Evolutionary conservation across 2,113 vertebrate genomes (phyloP).

Genomic region (Syngnathoides biaculeatus): DNA sequence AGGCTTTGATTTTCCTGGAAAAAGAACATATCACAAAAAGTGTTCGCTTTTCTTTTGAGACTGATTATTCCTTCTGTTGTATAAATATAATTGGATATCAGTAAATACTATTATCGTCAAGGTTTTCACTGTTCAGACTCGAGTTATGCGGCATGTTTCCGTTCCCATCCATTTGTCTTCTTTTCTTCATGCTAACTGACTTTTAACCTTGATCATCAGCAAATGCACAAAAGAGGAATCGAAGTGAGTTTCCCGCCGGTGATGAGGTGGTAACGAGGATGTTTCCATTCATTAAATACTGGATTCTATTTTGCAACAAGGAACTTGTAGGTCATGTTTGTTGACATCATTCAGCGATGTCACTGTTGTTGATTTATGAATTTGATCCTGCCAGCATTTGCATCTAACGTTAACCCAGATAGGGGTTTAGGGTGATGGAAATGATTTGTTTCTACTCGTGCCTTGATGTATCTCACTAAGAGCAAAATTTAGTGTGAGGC

Average conservation of each 20-base stretch:
- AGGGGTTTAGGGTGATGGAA: constrained; percentile 6
- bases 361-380: constrained; percentile 21
- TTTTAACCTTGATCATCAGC: constrained; percentile 5
- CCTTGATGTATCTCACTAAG: constrained; percentile 14
- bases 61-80: too few species aligned
- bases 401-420: constrained; percentile 27
- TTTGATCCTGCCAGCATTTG: constrained; percentile 14
- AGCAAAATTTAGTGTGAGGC: constrained; percentile 13
- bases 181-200: neutral
- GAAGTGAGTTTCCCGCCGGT: constrained; percentile 13
- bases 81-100: too few species aligned
- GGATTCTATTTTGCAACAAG: constrained; percentile 11
- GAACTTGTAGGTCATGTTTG: constrained; percentile 28
- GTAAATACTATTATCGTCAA: too few species aligned
- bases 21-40: too few species aligned
- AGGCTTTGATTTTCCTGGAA: too few species aligned
- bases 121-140: too few species aligned
- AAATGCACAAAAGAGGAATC: constrained; percentile 8
- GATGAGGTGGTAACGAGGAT: constrained; percentile 18
- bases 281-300: constrained; percentile 28
- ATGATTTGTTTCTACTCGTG: constrained; percentile 20
- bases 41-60: too few species aligned
- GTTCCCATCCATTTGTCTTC: neutral
- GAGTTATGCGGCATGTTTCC: neutral
- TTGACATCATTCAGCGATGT: constrained; percentile 25